Conservation (phyloP, 1,140 invertebrate genomes). For the Drosophila truncata region DNA sequence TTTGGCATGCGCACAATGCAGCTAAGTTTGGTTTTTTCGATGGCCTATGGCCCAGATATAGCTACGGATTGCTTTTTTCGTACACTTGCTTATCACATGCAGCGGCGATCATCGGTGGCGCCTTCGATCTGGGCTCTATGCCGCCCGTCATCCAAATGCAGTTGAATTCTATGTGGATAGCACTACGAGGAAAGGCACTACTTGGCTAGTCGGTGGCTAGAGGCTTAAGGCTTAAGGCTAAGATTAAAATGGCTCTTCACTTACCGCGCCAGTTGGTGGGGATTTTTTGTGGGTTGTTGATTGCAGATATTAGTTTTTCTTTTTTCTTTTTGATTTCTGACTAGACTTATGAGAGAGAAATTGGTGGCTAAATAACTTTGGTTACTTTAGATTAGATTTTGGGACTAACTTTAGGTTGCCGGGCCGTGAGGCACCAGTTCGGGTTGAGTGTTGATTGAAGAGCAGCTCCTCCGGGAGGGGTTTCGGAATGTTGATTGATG, state of each 20-base stretch:
- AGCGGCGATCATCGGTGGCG: slow-evolving; percentile 35
- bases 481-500: slow-evolving; percentile 44
- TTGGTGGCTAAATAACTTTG: slow-evolving; percentile 36
- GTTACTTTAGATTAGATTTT: slow-evolving; percentile 26
- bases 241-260: slow-evolving; percentile 69
- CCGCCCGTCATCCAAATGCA: slow-evolving; percentile 44
- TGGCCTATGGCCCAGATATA: slow-evolving; percentile 47
- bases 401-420: slow-evolving; percentile 43
- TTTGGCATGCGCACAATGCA: slow-evolving; percentile 78
- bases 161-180: slow-evolving; percentile 47
- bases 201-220: slow-evolving; percentile 56
- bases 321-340: slow-evolving; percentile 15
- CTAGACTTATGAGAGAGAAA: slow-evolving; percentile 55
- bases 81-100: slow-evolving; percentile 54
- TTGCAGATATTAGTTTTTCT: slow-evolving; percentile 52
- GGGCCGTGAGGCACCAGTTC: slow-evolving; percentile 19
- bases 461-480: slow-evolving; percentile 28
- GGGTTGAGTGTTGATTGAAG: slow-evolving; percentile 73
- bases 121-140: slow-evolving; percentile 21
- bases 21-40: slow-evolving; percentile 48
- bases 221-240: slow-evolving; percentile 47
- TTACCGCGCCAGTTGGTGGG: slow-evolving; percentile 75
- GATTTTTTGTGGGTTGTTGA: slow-evolving; percentile 59
- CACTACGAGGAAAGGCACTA: slow-evolving; percentile 47
- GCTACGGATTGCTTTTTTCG: slow-evolving; percentile 42